Evolutionary conservation across 2,888 invertebrate species (phyloP).

Genomic region (Malacosoma neustria): DNA sequence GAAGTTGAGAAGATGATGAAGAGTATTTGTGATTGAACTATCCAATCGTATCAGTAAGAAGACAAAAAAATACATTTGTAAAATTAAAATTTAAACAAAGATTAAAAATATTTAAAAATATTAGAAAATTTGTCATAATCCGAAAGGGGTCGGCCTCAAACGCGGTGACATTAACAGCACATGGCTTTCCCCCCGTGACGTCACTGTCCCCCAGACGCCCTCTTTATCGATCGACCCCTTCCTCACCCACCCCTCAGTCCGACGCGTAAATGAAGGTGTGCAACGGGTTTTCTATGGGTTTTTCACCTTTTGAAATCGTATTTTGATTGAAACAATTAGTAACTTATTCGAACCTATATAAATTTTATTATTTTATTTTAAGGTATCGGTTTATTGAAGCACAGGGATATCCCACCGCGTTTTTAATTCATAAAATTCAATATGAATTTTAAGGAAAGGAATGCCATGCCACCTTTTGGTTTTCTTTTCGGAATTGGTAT

Average conservation of each 20-base stretch:
- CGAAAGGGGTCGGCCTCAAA: conserved; percentile 6
- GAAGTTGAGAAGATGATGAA: too few relatives aligned
- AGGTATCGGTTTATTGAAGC: conserved; percentile 8
- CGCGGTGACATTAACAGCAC: conserved; percentile 23
- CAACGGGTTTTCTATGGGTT: conserved; percentile 35
- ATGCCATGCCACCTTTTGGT: too few relatives aligned
- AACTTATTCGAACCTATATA: conserved; percentile 11
- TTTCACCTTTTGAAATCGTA: conserved; percentile 21
- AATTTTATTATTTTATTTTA: conserved; percentile 11
- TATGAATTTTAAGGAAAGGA: too few relatives aligned
- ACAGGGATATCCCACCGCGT: too few relatives aligned
- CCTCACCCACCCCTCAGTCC: conserved; percentile 20
- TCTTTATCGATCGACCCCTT: conserved; percentile 49
- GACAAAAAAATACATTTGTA: too few relatives aligned
- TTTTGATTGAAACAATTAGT: too few relatives aligned
- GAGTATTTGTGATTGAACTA: too few relatives aligned
- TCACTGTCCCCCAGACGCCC: conserved; percentile 36
- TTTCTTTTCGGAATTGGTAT: too few relatives aligned
- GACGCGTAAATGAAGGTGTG: conserved; percentile 30
- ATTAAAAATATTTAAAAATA: not conserved
- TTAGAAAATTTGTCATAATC: not conserved
- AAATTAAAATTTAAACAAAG: too few relatives aligned
- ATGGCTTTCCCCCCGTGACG: conserved; percentile 45
- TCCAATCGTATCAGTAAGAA: too few relatives aligned
- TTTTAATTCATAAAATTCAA: too few relatives aligned